Evolutionary conservation across 92 coral and sea anemone species (phyloP).

Genomic region (Heteractis magnifica): DNA sequence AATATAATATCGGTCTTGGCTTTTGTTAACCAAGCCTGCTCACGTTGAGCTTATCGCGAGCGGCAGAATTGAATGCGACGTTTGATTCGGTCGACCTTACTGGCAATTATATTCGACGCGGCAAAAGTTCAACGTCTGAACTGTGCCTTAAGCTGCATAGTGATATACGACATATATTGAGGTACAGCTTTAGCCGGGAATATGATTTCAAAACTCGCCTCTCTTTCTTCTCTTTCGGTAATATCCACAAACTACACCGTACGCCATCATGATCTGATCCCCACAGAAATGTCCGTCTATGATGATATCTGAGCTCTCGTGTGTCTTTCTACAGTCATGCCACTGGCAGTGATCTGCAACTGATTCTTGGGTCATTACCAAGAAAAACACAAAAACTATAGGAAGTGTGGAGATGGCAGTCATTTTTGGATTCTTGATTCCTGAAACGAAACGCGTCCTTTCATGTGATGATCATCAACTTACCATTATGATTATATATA

Average conservation of each 20-base stretch:
- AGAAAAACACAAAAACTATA: neutral
- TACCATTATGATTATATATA: no score
- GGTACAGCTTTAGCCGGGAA: no score
- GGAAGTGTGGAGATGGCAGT: neutral
- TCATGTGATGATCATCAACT: no score
- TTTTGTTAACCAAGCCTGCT: no score
- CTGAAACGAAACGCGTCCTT: neutral
- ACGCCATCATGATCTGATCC: neutral
- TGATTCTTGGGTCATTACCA: neutral
- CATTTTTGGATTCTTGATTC: neutral
- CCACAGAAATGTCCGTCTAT: constrained; percentile 4
- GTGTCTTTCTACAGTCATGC: neutral
- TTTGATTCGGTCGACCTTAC: no score
- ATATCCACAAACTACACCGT: neutral
- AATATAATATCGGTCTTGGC: no score
- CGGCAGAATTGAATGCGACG: no score
- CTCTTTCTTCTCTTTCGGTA: neutral
- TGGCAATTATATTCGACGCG: no score
- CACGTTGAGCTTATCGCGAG: no score
- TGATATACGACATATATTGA: no score
- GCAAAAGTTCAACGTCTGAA: no score
- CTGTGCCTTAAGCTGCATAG: no score
- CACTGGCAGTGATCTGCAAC: neutral
- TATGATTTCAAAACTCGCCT: neutral
- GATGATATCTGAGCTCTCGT: neutral